Conservation (phyloP, 2,797 vertebrate species). For the Malurus splendens region DNA sequence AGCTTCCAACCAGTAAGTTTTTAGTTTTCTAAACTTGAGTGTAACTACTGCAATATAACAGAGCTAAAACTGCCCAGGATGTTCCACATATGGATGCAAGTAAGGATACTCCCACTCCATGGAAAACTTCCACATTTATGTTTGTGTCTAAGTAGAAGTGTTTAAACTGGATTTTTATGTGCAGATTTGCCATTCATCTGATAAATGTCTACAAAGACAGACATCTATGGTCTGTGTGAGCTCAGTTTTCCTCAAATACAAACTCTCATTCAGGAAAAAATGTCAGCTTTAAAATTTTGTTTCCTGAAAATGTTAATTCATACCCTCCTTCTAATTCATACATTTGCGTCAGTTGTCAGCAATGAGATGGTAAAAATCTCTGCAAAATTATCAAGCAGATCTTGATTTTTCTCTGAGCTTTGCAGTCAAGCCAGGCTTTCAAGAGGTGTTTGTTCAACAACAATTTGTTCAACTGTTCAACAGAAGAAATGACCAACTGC, state of each 20-base stretch:
- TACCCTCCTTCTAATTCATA: slow-evolving; percentile 17
- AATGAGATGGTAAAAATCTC: not conserved
- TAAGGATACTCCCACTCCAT: not conserved
- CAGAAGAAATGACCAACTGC: not conserved
- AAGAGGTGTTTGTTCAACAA: not conserved
- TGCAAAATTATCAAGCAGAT: not conserved
- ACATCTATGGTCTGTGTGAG: not conserved
- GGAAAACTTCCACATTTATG: not conserved
- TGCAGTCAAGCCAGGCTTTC: not conserved
- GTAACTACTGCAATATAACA: not conserved
- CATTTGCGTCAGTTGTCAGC: not conserved
- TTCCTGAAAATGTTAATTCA: slow-evolving; percentile 46
- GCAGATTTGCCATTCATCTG: not conserved
- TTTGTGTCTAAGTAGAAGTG: not conserved
- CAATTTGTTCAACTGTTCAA: not conserved
- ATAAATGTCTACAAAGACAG: not conserved
- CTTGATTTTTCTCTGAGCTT: not conserved
- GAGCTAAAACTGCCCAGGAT: not conserved
- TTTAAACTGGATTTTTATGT: not conserved
- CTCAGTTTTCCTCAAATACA: not conserved
- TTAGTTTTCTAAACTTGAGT: not conserved
- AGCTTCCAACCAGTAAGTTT: not conserved
- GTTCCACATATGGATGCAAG: not conserved
- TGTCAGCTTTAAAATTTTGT: slow-evolving; percentile 12
- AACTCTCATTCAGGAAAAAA: slow-evolving; percentile 11